Conservation (phyloP, 2,113 vertebrate genomes). For the Blennius ocellaris region DNA sequence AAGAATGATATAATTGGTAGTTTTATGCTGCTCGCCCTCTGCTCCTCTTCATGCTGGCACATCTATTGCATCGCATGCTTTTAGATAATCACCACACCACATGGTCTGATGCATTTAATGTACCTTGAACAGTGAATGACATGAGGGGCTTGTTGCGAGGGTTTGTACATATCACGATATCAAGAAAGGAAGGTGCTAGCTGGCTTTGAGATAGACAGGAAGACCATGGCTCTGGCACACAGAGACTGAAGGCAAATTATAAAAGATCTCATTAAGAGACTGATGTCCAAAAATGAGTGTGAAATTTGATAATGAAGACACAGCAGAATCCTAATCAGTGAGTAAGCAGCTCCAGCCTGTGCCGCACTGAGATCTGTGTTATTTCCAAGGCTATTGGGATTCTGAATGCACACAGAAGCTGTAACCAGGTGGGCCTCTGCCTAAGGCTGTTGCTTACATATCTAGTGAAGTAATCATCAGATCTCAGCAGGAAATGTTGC, state of each 20-base stretch:
- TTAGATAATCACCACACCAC: constrained; percentile 75
- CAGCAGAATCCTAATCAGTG: constrained; percentile 31
- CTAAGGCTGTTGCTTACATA: constrained; percentile 59
- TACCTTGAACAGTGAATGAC: constrained; percentile 59
- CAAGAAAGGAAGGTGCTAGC: not conserved
- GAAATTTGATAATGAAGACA: constrained; percentile 22
- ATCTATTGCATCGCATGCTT: constrained; percentile 68
- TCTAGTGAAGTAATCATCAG: constrained; percentile 58
- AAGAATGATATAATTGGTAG: constrained; percentile 72
- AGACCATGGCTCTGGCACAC: not conserved
- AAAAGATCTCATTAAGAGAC: constrained; percentile 11
- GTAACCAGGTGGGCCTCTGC: constrained; percentile 55
- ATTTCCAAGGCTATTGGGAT: constrained; percentile 49
- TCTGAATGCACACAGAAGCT: constrained; percentile 29
- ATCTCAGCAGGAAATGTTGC: constrained; percentile 55
- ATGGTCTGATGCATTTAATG: constrained; percentile 57
- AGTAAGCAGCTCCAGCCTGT: not conserved
- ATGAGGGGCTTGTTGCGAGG: constrained; percentile 30
- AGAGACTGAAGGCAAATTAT: constrained; percentile 9
- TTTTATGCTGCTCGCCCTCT: constrained; percentile 69
- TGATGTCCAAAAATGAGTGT: not conserved
- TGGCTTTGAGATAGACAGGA: not conserved
- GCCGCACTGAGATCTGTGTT: constrained; percentile 13
- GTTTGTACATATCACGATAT: not conserved
- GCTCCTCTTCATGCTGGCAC: constrained; percentile 56